Conservation (phyloP, 2,888 invertebrate genomes). For the Augiades crinisus region DNA sequence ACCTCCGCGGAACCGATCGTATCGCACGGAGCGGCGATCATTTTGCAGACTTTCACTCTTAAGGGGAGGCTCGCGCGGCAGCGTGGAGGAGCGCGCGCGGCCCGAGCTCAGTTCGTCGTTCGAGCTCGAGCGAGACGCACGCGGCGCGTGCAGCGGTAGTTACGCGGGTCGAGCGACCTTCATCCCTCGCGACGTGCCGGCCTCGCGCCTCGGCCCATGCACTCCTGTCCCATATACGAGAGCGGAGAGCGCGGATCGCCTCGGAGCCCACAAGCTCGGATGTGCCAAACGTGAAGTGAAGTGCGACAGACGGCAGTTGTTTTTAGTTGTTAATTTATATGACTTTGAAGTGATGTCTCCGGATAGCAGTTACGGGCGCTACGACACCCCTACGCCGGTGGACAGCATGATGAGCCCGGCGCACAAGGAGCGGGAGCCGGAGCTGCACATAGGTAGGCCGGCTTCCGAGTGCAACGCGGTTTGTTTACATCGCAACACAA, state of each 20-base stretch:
- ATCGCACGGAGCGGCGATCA: constrained; percentile 75
- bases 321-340: constrained; percentile 55
- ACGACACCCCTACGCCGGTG: constrained; percentile 78
- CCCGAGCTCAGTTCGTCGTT: constrained; percentile 77
- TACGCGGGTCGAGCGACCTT: constrained; percentile 65
- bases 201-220: constrained; percentile 57
- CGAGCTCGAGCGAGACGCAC: constrained; percentile 79
- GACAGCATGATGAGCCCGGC: constrained; percentile 71
- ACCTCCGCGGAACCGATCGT: constrained; percentile 70
- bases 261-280: constrained; percentile 49
- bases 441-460: constrained; percentile 85
- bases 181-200: constrained; percentile 69
- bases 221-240: constrained; percentile 67
- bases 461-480: constrained; percentile 1
- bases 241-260: constrained; percentile 52
- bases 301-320: constrained; percentile 59
- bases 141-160: constrained; percentile 62
- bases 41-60: constrained; percentile 83
- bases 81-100: constrained; percentile 69
- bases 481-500: constrained; percentile 29
- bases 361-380: constrained; percentile 84
- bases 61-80: constrained; percentile 68
- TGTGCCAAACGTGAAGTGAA: constrained; percentile 74
- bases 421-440: constrained; percentile 83
- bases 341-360: constrained; percentile 83